phyloP scores from a whole-genome alignment of 2,797 vertebrate genomes.

The Pyrrhura leucotis region DNA sequence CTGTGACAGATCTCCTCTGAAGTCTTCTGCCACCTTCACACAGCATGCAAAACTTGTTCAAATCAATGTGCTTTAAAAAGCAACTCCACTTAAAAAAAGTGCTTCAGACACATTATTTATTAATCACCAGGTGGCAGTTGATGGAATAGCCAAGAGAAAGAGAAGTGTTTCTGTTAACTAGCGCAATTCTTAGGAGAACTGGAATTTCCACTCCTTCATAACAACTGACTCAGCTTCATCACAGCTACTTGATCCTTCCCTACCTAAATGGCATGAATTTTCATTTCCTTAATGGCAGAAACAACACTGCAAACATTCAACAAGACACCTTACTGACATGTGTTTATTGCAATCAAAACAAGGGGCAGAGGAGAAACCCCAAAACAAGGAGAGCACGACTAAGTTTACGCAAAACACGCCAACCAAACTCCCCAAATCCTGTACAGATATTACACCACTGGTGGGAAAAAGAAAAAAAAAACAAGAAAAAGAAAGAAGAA shows the following conservation, averaged over 20 bases:
- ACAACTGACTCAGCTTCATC: conserved; percentile 75
- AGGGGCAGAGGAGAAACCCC: conserved; percentile 55
- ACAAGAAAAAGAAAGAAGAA: neutral
- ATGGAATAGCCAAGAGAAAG: conserved; percentile 34
- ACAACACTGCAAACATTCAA: conserved; percentile 57
- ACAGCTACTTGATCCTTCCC: conserved; percentile 63
- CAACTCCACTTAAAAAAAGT: conserved; percentile 6
- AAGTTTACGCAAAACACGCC: conserved; percentile 61
- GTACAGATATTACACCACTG: conserved; percentile 29
- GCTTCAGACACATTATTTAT: conserved; percentile 43
- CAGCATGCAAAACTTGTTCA: conserved; percentile 16
- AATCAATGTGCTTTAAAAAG: conserved; percentile 23
- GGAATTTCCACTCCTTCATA: conserved; percentile 78
- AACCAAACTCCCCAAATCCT: conserved; percentile 57
- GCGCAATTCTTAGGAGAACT: conserved; percentile 62
- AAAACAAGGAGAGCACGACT: conserved; percentile 44
- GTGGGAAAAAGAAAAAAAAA: neutral
- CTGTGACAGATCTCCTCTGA: conserved; percentile 43
- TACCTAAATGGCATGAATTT: conserved; percentile 73
- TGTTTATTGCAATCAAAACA: conserved; percentile 17
- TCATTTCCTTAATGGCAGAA: conserved; percentile 76
- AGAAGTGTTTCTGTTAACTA: conserved; percentile 55
- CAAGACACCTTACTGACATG: conserved; percentile 12
- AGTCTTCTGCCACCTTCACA: conserved; percentile 37
- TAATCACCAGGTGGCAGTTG: conserved; percentile 39